Conservation (phyloP, 1,140 invertebrate genomes). For the Gryon sp. region DNA sequence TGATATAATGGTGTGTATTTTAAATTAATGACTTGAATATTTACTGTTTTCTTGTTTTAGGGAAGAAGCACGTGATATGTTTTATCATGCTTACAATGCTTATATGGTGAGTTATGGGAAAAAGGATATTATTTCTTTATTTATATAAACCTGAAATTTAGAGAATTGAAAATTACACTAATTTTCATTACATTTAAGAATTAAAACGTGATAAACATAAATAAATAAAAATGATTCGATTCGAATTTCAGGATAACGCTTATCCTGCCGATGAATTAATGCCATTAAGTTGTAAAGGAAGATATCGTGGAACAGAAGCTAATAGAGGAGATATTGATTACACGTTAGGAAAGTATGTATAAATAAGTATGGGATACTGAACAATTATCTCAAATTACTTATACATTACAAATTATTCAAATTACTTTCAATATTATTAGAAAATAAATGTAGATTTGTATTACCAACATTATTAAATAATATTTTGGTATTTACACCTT, state of each 20-base stretch:
- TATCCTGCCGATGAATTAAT: conserved; percentile 99
- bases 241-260: conserved; percentile 88
- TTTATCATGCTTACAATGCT: conserved; percentile 97
- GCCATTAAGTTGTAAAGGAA: conserved; percentile 96
- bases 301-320: conserved; percentile 91
- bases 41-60: conserved; percentile 67
- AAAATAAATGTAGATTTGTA: no score
- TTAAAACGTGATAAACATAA: no score
- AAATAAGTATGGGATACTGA: conserved; percentile 1
- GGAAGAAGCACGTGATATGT: conserved; percentile 95
- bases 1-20: conserved; percentile 20
- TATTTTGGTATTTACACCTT: no score
- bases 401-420: no score
- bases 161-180: no score
- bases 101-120: conserved; percentile 88
- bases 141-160: no score
- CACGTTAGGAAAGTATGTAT: conserved; percentile 96
- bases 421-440: no score
- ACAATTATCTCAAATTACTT: not conserved
- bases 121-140: conserved; percentile 16
- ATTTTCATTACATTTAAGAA: no score
- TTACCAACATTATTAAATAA: no score
- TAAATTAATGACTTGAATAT: conserved; percentile 8
- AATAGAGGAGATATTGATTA: conserved; percentile 98
- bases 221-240: conserved; percentile 1